These are phyloP conservation scores for Eumeta japonica DNA, from an alignment of 1,140 invertebrate genomes.

Conservation along the genomic window DNA sequence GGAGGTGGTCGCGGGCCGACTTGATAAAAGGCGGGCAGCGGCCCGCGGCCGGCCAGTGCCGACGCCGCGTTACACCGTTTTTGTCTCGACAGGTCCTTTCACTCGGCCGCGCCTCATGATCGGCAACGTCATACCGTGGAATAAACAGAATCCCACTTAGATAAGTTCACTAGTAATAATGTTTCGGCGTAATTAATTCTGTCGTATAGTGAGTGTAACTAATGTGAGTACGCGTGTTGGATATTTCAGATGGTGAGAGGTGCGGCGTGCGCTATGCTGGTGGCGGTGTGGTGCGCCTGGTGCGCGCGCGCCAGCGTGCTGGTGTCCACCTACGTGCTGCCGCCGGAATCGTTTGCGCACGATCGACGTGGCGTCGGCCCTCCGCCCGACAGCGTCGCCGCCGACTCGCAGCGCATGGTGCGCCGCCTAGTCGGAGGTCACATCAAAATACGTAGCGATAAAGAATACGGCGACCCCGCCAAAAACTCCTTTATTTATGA, in stretches of 20 bases:
- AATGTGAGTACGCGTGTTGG: slow-evolving; percentile 38
- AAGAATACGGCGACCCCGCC: slow-evolving; percentile 31
- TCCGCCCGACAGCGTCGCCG: slow-evolving; percentile 25
- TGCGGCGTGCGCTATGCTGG: slow-evolving; percentile 45
- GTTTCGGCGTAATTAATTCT: slow-evolving; percentile 9
- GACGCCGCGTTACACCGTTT: slow-evolving; percentile 33
- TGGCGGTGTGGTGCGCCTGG: slow-evolving; percentile 47
- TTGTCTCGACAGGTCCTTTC: slow-evolving; percentile 47
- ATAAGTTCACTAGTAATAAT: slow-evolving; percentile 39
- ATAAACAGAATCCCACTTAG: slow-evolving; percentile 39
- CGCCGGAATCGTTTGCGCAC: slow-evolving; percentile 53
- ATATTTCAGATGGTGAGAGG: slow-evolving; percentile 56
- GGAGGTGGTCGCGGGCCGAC: slow-evolving; percentile 38
- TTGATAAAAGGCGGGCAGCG: slow-evolving; percentile 50
- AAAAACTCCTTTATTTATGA: slow-evolving; percentile 46
- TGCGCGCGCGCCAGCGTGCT: slow-evolving; percentile 43
- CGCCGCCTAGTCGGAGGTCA: slow-evolving; percentile 65
- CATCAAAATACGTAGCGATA: slow-evolving; percentile 50
- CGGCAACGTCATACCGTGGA: slow-evolving; percentile 22
- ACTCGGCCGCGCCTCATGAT: slow-evolving; percentile 43
- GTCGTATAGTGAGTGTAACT: slow-evolving; percentile 24
- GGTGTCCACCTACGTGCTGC: slow-evolving; percentile 53
- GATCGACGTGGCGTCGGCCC: slow-evolving; percentile 46
- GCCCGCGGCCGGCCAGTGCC: slow-evolving; percentile 42
- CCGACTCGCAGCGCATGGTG: slow-evolving; percentile 54